Evolutionary conservation across 1,140 invertebrate species (phyloP).

Genomic region (Atta colombica): DNA sequence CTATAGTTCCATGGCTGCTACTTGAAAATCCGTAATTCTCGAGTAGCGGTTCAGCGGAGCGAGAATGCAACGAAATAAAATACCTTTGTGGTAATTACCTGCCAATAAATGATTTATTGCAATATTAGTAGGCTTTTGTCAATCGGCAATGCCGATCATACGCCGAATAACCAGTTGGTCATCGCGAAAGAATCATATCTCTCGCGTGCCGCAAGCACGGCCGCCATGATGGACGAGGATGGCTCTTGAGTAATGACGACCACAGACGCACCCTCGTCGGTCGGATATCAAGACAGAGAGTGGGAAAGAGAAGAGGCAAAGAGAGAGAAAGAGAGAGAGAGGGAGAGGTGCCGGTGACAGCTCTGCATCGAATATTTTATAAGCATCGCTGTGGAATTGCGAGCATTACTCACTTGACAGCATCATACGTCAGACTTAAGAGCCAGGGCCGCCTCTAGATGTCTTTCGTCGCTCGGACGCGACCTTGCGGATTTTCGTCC

Average conservation of each 20-base stretch:
- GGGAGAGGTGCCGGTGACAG: constrained; percentile 54
- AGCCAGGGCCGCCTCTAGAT: constrained; percentile 70
- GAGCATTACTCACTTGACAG: constrained; percentile 77
- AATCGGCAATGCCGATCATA: background rate
- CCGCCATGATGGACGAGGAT: constrained; percentile 15
- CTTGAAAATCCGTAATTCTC: constrained; percentile 20
- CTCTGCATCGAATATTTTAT: constrained; percentile 75
- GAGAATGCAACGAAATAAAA: constrained; percentile 13
- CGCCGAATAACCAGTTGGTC: background rate
- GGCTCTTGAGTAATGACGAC: constrained; percentile 29
- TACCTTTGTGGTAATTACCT: background rate
- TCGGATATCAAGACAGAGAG: constrained; percentile 70
- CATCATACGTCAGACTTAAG: constrained; percentile 72
- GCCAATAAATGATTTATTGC: background rate
- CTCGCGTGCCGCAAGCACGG: background rate
- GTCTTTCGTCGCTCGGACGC: background rate
- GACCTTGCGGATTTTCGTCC: constrained; percentile 28
- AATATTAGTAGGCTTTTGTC: background rate
- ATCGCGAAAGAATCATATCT: constrained; percentile 4
- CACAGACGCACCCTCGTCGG: constrained; percentile 57
- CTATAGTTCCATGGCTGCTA: constrained; percentile 9
- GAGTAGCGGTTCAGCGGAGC: constrained; percentile 12
- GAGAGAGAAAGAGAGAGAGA: constrained; percentile 9
- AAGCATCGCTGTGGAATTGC: constrained; percentile 73
- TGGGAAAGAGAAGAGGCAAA: background rate